Evolutionary conservation across 2,113 vertebrate genomes (phyloP), one percentile per base, ranked within the genome.

Genomic region (Scatophagus argus): DNA sequence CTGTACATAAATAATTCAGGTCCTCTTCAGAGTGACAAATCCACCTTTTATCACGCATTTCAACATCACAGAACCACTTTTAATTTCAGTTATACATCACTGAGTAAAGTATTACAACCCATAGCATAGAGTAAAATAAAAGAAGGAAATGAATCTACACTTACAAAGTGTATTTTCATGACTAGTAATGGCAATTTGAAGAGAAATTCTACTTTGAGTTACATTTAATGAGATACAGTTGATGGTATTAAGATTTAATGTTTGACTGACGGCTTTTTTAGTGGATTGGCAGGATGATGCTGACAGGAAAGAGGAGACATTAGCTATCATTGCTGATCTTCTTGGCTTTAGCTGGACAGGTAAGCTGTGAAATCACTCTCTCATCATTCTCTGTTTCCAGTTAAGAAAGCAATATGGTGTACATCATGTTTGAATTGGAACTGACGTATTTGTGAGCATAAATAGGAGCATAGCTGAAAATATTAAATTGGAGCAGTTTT

Each of bases 301-400:
- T 81, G 97, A 97, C 84, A 96, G 95, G 79, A 97, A 95, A 56
- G 97, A 99, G 81, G 97, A 98, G 79, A 96, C 96, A 67, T 93
- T 99, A 87, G 95, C 97, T 51, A 96, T 98, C 78, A 96, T 98
- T 87, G 97, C 97, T 5, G 98, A 99, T 91, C 97, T 99, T 62
- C 96, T 99, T 77, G 98, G 98, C 87, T 99, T 99, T 95, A 99
- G 98, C 89, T 99, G 98, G 98, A 98, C 97, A 94, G 98, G 98
- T 99, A 81, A 92, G 92, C 1, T 71, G 13, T 77, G 9, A 82
- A 77, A 46, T 69, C 8, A 54, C n/a, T n/a, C n/a, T n/a, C n/a
- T n/a, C n/a, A 9, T 43, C 1, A 34, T 41, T 81, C 60, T 56
- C 2, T 52, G 2, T 52, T 74, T 43, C 47, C 9, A 46, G 27